phyloP scores from a whole-genome alignment of 2,888 invertebrate species.

The Eurytoma californica region DNA sequence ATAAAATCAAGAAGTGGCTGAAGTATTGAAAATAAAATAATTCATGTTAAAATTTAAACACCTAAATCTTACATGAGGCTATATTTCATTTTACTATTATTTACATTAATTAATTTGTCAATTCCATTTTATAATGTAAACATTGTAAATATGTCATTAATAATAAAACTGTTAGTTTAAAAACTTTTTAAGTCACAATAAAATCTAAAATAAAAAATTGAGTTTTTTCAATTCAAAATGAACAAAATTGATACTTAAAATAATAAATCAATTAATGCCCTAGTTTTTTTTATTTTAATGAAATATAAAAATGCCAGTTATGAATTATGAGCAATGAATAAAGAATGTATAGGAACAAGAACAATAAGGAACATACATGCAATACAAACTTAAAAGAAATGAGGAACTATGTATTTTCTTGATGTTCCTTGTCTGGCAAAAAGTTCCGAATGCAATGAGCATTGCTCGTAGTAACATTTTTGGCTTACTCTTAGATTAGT shows the following conservation, averaged over 20 bases:
- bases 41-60: too few relatives aligned
- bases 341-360: conserved; percentile 72
- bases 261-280: conserved; percentile 48
- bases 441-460: not conserved
- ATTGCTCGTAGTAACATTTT: too few relatives aligned
- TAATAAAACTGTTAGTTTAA: too few relatives aligned
- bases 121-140: too few relatives aligned
- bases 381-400: conserved; percentile 62
- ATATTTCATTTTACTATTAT: too few relatives aligned
- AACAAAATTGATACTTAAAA: conserved; percentile 34
- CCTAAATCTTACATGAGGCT: too few relatives aligned
- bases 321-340: conserved; percentile 47
- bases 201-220: not conserved
- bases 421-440: conserved; percentile 36
- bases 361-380: conserved; percentile 69
- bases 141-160: too few relatives aligned
- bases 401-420: conserved; percentile 67
- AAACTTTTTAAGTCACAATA: conserved; percentile 1
- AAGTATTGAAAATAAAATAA: too few relatives aligned
- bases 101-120: too few relatives aligned
- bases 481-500: too few relatives aligned
- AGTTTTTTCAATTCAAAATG: conserved; percentile 7
- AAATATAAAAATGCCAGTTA: conserved; percentile 24
- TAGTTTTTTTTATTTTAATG: conserved; percentile 16
- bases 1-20: too few relatives aligned